Conservation (phyloP, 2,113 vertebrate genomes). For the Scatophagus argus region DNA sequence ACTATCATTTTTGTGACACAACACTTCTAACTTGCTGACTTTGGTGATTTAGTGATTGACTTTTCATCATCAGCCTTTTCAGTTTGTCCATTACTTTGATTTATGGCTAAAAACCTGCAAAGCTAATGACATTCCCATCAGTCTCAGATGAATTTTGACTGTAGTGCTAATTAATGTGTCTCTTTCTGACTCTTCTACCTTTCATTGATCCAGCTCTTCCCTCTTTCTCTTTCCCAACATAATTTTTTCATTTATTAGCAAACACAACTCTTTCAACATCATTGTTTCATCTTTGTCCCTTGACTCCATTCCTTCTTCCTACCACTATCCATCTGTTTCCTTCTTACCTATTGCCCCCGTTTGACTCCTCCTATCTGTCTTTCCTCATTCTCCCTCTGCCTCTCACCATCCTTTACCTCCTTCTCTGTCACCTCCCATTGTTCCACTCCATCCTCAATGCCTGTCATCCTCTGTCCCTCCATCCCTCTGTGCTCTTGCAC, state of each 20-base stretch:
- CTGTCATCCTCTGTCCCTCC: constrained; percentile 43
- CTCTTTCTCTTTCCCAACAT: background rate
- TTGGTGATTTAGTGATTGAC: no score
- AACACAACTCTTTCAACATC: background rate
- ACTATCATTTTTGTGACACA: no score
- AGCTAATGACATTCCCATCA: background rate
- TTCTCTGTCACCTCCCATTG: constrained; percentile 13
- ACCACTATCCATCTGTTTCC: background rate
- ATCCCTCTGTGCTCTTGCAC: constrained; percentile 36
- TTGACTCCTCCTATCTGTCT: background rate
- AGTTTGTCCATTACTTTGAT: background rate
- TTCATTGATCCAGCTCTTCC: background rate
- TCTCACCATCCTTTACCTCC: constrained; percentile 10
- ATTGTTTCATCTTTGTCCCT: background rate
- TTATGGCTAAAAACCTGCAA: background rate
- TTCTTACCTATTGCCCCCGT: background rate
- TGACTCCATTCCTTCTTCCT: background rate
- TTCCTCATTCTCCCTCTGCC: background rate
- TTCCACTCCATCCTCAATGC: constrained; percentile 19
- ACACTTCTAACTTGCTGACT: no score
- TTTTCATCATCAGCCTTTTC: background rate
- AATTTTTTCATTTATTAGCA: constrained; percentile 7
- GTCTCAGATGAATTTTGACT: background rate
- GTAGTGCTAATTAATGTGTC: background rate
- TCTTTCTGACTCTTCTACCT: background rate